Evolutionary conservation across 2,113 vertebrate species (phyloP).

Genomic region (Xenus cinereus): DNA sequence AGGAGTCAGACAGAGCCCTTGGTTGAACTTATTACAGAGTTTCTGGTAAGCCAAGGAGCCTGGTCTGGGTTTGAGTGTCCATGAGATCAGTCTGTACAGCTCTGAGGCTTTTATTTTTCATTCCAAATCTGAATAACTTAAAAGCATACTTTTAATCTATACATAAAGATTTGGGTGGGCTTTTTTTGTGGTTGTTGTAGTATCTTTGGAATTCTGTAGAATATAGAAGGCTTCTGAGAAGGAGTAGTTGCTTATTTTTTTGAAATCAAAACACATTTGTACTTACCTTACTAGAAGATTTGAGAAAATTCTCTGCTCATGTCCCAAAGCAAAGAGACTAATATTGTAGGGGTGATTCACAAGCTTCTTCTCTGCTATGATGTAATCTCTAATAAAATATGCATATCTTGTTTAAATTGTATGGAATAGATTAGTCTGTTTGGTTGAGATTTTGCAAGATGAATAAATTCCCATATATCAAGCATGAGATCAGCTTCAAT

Average conservation of each 20-base stretch:
- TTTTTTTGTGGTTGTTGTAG: no score
- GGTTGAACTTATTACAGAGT: neutral
- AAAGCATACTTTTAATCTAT: neutral
- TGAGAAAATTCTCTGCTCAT: neutral
- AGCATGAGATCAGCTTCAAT: neutral
- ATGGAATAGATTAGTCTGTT: neutral
- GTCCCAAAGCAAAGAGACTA: neutral
- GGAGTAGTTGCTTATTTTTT: neutral
- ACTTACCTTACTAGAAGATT: neutral
- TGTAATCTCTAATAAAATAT: neutral
- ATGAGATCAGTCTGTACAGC: neutral
- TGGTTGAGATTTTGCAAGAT: neutral
- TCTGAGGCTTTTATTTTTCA: neutral
- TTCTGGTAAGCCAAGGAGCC: neutral
- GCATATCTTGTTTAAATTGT: neutral
- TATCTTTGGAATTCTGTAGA: neutral
- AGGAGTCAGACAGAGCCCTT: neutral
- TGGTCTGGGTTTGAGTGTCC: neutral
- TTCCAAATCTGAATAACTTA: neutral
- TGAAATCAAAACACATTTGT: neutral
- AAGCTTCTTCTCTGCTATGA: neutral
- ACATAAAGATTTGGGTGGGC: neutral
- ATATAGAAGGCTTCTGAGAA: neutral
- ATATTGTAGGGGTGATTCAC: neutral
- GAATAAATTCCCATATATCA: neutral